Evolutionary conservation across 2,113 vertebrate genomes (phyloP), one percentile per base, ranked within the genome.

Genomic region (Zosterops pallidus): DNA sequence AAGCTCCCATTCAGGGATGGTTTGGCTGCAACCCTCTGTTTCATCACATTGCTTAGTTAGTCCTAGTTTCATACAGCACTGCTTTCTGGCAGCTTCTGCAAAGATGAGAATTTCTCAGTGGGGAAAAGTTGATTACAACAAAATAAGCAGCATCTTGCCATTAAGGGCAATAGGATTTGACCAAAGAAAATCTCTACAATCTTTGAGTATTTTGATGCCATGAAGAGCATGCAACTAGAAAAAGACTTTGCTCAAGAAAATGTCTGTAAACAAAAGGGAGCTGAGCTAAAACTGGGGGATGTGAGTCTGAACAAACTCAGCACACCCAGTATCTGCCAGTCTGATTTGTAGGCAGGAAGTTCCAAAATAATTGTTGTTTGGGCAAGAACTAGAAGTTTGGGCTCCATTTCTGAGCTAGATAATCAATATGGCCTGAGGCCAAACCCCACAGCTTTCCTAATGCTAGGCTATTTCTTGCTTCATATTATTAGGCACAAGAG

Each of bases 401-500:
- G 88, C 59, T 87, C 89, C 71, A 53, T 90, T 96, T 94, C 74
- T 80, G 79, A 90, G 68, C 83, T 77, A 69, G n/a, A 83, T 90
- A 83, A 94, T 93, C 85, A 50, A 67, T 77, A 69, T 39, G 67
- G 55, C 31, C 55, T 86, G 76, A 90, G 60, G 90, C 95, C 95
- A 95, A 96, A 70, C 1, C 42, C 76, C 59, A 85, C 63, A 70
- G 70, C 67, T 96, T 96, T 93, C 77, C 78, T 83, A 94, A 93
- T 71, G 63, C 79, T 70, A 67, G 83, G 76, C 85, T 94, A 76
- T 92, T 95, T 93, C 85, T 97, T 96, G n/a, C 41, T 88, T 92
- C 82, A 39, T 65, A 33, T 94, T 93, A 94, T 88, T 85, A 95
- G 90, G 63, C 90, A 93, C 85, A 80, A 77, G 95, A 93, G 88